Conservation (phyloP, 2,113 vertebrate species). For the Nycticryphes semicollaris region DNA sequence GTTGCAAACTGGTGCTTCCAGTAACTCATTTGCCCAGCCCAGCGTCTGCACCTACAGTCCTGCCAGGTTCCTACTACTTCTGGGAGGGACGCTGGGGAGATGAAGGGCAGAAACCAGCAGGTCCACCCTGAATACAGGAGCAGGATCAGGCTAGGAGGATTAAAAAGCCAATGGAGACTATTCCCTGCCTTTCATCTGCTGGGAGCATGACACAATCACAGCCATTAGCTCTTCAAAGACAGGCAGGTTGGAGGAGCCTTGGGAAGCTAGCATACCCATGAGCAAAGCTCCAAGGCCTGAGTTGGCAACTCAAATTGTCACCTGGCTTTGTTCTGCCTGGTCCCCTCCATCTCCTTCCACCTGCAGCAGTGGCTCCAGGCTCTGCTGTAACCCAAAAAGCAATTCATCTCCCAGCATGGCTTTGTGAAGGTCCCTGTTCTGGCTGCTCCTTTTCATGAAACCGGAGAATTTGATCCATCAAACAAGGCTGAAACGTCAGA, state of each 20-base stretch:
- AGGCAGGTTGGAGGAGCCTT: background rate
- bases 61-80: background rate
- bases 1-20: slow-evolving; percentile 20
- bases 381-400: too few species aligned
- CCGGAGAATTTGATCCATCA: background rate
- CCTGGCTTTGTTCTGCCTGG: background rate
- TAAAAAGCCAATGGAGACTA: slow-evolving; percentile 18
- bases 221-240: slow-evolving; percentile 51
- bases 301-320: accelerated
- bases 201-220: background rate
- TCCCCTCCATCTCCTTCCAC: background rate
- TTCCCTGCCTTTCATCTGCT: slow-evolving; percentile 39
- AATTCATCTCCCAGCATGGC: background rate
- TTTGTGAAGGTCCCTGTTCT: accelerated
- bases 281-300: background rate
- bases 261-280: background rate
- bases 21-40: background rate
- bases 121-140: background rate
- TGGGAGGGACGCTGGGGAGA: background rate
- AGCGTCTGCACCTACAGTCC: background rate
- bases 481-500: background rate
- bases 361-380: background rate
- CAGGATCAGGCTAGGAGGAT: background rate
- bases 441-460: background rate
- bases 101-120: slow-evolving; percentile 16